Conservation (phyloP, 2,797 vertebrate genomes). For the Knipowitschia caucasica region DNA sequence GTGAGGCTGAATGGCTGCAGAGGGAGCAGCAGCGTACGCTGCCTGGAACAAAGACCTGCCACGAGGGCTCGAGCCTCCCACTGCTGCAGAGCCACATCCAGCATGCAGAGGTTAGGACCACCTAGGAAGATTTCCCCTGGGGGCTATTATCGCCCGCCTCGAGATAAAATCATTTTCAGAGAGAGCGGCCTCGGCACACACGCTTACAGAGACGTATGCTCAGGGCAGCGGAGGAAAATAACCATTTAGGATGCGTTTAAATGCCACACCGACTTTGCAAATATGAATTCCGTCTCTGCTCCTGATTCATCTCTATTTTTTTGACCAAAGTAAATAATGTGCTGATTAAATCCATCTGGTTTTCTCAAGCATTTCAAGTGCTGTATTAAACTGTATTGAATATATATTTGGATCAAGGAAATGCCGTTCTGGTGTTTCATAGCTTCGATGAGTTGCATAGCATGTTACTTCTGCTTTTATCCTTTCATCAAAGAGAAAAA, state of each 20-base stretch:
- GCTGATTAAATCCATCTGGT: conserved; percentile 1
- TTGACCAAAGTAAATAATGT: not conserved
- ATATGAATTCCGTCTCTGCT: conserved; percentile 15
- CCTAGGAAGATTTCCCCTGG: conserved; percentile 69
- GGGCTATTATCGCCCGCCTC: conserved; percentile 55
- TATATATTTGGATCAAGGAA: not conserved
- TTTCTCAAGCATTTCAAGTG: not conserved
- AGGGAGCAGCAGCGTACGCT: conserved; percentile 45
- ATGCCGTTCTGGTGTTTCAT: not conserved
- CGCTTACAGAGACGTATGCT: conserved; percentile 39
- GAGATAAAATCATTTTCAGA: conserved; percentile 73
- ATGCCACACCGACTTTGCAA: conserved; percentile 17
- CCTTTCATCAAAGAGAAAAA: too few relatives aligned
- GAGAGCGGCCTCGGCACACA: conserved; percentile 43
- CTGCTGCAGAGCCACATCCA: conserved; percentile 52
- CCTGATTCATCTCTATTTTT: conserved; percentile 39
- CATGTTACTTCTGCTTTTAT: conserved; percentile 53
- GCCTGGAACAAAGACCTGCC: conserved; percentile 67
- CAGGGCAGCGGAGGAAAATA: conserved; percentile 16
- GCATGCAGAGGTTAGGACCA: conserved; percentile 68
- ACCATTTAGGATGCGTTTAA: conserved; percentile 23
- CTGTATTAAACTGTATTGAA: conserved; percentile 6
- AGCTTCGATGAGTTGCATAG: conserved; percentile 31
- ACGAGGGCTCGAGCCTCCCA: conserved; percentile 61
- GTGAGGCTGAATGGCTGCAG: conserved; percentile 29